phyloP scores from a whole-genome alignment of 2,113 vertebrate species.

The Accipiter virgatus region DNA sequence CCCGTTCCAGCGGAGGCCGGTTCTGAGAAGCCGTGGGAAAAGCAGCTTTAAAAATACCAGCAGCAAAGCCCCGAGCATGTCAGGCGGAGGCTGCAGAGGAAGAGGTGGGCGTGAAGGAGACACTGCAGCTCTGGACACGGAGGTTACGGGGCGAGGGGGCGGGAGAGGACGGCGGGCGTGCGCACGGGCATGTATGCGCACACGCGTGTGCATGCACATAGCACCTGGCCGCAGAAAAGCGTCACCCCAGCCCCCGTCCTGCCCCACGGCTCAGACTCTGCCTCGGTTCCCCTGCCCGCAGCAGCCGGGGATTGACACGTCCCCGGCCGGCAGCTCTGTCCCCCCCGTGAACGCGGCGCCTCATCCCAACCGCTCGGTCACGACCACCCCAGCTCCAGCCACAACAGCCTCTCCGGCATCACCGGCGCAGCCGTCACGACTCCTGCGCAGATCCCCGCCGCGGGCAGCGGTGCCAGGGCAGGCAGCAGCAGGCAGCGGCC shows the following conservation, averaged over 20 bases:
- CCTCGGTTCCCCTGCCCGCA: neutral
- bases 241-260: neutral
- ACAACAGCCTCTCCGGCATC: slow-evolving; percentile 45
- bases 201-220: neutral
- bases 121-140: slow-evolving; percentile 29
- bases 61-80: slow-evolving; percentile 49
- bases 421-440: slow-evolving; percentile 66
- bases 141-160: slow-evolving; percentile 11
- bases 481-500: neutral
- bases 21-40: slow-evolving; percentile 59
- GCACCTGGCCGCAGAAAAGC: neutral
- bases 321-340: too few relatives aligned
- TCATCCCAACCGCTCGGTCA: neutral
- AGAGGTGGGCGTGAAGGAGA: slow-evolving; percentile 43
- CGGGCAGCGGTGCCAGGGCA: neutral
- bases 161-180: neutral
- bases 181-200: neutral
- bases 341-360: accelerated
- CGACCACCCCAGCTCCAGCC: slow-evolving; percentile 65
- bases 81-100: slow-evolving; percentile 57
- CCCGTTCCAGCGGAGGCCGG: slow-evolving; percentile 2
- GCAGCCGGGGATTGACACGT: neutral
- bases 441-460: neutral
- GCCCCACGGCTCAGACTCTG: neutral
- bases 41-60: slow-evolving; percentile 62